Percentiles rank a stretch among this genome's conserved stretches.
Evolutionary conservation across 1,140 invertebrate genomes (phyloP).

Genomic region (Conus betulinus): DNA sequence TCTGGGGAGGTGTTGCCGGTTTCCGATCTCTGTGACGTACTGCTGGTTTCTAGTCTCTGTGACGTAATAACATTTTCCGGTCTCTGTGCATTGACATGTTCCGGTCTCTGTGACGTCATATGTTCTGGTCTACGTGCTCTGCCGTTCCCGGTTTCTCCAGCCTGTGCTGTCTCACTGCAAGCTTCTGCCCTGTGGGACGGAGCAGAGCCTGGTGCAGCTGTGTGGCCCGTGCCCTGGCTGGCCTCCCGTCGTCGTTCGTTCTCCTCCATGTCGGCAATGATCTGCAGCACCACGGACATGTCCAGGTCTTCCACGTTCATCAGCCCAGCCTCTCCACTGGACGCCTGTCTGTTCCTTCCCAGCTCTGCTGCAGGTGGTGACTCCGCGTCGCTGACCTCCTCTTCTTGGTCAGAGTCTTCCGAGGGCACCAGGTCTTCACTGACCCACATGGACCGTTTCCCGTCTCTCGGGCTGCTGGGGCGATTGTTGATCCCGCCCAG

Average conservation of each 20-base stretch:
- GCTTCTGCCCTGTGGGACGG: not conserved
- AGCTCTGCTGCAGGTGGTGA: not conserved
- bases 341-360: not conserved
- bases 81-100: not conserved
- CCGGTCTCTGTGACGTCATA: not conserved
- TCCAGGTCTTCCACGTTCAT: not conserved
- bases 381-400: not conserved
- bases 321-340: not conserved
- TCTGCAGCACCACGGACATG: slow-evolving; percentile 5
- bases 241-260: not conserved
- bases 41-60: not conserved
- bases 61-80: not conserved
- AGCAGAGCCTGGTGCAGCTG: not conserved
- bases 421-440: not conserved
- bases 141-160: not conserved
- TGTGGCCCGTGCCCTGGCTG: not conserved
- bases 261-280: slow-evolving; percentile 7
- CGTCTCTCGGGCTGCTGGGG: not conserved
- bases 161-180: not conserved
- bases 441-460: not conserved
- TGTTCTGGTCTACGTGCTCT: too few relatives aligned
- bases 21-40: not conserved
- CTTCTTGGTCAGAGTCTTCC: not conserved
- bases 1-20: not conserved
- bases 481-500: not conserved